A percentile compares a stretch with the other conserved stretches of the same genome.
Conservation (phyloP, 2,888 invertebrate species). For the Limnephilus lunatus region DNA sequence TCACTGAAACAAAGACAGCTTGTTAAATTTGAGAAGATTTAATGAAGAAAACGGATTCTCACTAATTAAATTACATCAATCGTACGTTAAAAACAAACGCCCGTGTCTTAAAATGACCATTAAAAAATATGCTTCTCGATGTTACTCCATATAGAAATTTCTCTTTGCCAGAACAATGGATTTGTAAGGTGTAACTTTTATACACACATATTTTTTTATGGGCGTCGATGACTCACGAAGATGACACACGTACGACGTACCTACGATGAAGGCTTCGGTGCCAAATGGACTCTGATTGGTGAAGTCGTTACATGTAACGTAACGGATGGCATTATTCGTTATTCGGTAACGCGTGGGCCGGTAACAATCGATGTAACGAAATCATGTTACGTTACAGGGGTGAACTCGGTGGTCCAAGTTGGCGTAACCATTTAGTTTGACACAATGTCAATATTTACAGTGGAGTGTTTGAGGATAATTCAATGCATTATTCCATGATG, state of each 20-base stretch:
- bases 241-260: constrained; percentile 5
- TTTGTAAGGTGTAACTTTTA: constrained; percentile 5
- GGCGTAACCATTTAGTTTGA: background rate
- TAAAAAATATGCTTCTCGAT: background rate
- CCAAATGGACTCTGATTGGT: constrained; percentile 13
- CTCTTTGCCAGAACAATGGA: constrained; percentile 21
- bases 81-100: background rate
- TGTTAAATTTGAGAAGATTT: background rate
- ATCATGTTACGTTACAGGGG: constrained; percentile 40
- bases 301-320: constrained; percentile 48
- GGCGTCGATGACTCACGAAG: constrained; percentile 29
- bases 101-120: background rate
- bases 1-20: background rate
- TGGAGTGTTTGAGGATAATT: background rate
- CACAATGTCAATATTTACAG: no score
- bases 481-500: no score
- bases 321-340: constrained; percentile 49
- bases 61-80: background rate
- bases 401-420: background rate
- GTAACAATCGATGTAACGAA: constrained; percentile 52
- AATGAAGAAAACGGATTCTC: background rate
- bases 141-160: constrained; percentile 40
- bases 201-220: constrained; percentile 9
- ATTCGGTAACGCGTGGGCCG: constrained; percentile 56
- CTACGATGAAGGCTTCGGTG: constrained; percentile 10